Evolutionary conservation across 2,888 invertebrate genomes (phyloP).

Genomic region (Drosophila putrida): DNA sequence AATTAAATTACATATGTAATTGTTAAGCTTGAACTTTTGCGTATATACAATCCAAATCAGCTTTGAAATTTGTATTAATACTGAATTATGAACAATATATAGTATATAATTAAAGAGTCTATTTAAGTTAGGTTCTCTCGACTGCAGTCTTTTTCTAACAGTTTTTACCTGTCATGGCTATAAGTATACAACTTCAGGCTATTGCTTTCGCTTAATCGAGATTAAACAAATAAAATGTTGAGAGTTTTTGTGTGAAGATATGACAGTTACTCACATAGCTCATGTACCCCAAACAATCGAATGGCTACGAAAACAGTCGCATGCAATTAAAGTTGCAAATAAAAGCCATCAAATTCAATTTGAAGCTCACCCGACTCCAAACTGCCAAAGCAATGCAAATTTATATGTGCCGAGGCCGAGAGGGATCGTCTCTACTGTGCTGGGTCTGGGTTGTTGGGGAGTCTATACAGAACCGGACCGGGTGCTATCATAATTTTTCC

Average conservation of each 20-base stretch:
- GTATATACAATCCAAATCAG: too few species aligned
- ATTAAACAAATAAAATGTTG: background rate
- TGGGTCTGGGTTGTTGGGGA: constrained; percentile 1
- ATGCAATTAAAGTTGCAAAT: constrained; percentile 65
- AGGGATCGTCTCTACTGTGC: constrained; percentile 32
- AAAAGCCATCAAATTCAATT: constrained; percentile 68
- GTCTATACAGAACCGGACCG: constrained; percentile 25
- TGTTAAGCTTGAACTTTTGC: too few species aligned
- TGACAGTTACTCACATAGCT: constrained; percentile 14
- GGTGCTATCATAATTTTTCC: constrained; percentile 72
- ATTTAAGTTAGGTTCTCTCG: too few species aligned
- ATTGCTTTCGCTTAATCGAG: background rate
- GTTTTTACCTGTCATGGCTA: too few species aligned
- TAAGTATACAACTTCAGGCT: background rate
- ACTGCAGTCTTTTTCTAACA: too few species aligned
- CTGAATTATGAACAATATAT: too few species aligned
- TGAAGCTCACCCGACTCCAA: constrained; percentile 26
- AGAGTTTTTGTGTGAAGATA: background rate
- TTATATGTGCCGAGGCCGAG: constrained; percentile 59
- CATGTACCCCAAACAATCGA: constrained; percentile 11
- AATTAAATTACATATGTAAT: too few species aligned
- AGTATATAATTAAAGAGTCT: too few species aligned
- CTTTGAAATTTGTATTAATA: too few species aligned
- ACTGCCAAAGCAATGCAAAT: constrained; percentile 47
- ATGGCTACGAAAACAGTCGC: constrained; percentile 18